Conservation (phyloP, 2,888 invertebrate genomes). For the Lacanobia oleracea region DNA sequence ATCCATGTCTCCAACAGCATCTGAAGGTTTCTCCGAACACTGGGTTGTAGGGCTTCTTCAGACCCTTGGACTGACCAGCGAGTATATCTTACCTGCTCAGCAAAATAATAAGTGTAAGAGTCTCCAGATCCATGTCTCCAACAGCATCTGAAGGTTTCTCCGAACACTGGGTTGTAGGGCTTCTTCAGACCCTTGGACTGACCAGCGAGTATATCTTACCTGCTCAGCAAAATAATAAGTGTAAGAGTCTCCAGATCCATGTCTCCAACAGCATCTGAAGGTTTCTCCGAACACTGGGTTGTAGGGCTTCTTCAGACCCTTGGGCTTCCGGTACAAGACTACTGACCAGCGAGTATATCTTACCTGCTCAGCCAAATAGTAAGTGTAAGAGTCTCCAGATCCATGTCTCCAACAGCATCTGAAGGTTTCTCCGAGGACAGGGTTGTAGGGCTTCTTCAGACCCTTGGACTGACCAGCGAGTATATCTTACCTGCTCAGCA, state of each 20-base stretch:
- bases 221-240: slow-evolving; percentile 98
- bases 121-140: slow-evolving; percentile 95
- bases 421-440: slow-evolving; percentile 87
- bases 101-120: slow-evolving; percentile 97
- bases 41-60: slow-evolving; percentile 98
- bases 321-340: not conserved
- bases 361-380: slow-evolving; percentile 98
- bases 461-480: slow-evolving; percentile 92
- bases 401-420: slow-evolving; percentile 96
- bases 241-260: slow-evolving; percentile 93
- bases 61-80: slow-evolving; percentile 93
- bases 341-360: not conserved
- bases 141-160: slow-evolving; percentile 97
- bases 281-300: slow-evolving; percentile 98
- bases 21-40: slow-evolving; percentile 87
- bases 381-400: slow-evolving; percentile 95
- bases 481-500: slow-evolving; percentile 80
- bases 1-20: slow-evolving; percentile 96
- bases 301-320: slow-evolving; percentile 98
- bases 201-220: slow-evolving; percentile 83
- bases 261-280: slow-evolving; percentile 97
- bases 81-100: slow-evolving; percentile 73
- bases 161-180: slow-evolving; percentile 98
- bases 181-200: slow-evolving; percentile 72
- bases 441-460: slow-evolving; percentile 98